Percentiles rank a stretch among this genome's conserved stretches.
Evolutionary conservation across 2,113 vertebrate species (phyloP).

Genomic region (Stigmatopora argus): DNA sequence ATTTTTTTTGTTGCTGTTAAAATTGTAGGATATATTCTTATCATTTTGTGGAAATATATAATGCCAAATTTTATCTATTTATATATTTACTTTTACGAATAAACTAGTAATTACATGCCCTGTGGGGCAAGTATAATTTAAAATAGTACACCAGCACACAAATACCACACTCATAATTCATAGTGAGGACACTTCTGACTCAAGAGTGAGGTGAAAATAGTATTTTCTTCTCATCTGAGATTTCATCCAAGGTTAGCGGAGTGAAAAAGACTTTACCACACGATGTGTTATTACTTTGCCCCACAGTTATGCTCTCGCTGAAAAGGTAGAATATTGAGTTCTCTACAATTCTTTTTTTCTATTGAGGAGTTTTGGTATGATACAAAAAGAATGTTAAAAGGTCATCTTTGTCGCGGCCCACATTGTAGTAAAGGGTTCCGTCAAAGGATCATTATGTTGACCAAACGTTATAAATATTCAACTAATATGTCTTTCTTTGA

Average conservation of each 20-base stretch:
- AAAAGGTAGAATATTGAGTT: slow-evolving; percentile 56
- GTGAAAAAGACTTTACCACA: slow-evolving; percentile 63
- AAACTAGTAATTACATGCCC: slow-evolving; percentile 15
- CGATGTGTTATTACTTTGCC: slow-evolving; percentile 43
- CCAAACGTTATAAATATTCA: too few species aligned
- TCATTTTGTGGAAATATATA: neutral
- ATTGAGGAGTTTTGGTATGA: slow-evolving; percentile 11
- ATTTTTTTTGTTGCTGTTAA: neutral
- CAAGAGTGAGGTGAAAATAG: slow-evolving; percentile 71
- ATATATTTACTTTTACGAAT: neutral
- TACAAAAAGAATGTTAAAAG: slow-evolving; percentile 8
- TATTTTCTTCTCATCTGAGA: slow-evolving; percentile 70
- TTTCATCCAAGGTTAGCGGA: slow-evolving; percentile 74
- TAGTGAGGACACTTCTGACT: slow-evolving; percentile 55
- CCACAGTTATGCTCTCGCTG: slow-evolving; percentile 37
- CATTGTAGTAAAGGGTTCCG: too few species aligned
- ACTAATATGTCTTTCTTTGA: too few species aligned
- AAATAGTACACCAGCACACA: slow-evolving; percentile 22
- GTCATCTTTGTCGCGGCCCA: too few species aligned
- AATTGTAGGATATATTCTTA: neutral
- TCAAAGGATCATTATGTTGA: too few species aligned
- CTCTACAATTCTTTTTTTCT: slow-evolving; percentile 40
- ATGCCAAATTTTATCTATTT: neutral
- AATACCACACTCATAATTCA: slow-evolving; percentile 17
- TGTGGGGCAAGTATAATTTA: slow-evolving; percentile 10